Percentiles rank a stretch among this genome's conserved stretches.
Conservation (phyloP, 2,888 invertebrate genomes). For the Urechis unicinctus region DNA sequence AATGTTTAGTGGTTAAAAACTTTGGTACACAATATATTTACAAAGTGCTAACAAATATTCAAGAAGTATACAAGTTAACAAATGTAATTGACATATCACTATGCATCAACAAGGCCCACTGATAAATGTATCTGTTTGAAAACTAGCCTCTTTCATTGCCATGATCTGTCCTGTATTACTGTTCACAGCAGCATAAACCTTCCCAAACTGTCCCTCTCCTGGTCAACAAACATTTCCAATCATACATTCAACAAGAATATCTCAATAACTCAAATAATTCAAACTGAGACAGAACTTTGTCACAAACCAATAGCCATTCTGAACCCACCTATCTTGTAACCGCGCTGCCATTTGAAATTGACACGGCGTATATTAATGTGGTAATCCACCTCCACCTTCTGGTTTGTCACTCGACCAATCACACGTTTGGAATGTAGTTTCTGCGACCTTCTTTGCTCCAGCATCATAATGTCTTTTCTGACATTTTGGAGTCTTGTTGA, state of each 20-base stretch:
- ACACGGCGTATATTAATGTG: constrained; percentile 72
- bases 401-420: constrained; percentile 62
- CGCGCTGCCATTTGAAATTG: constrained; percentile 88
- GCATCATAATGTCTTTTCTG: neutral
- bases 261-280: neutral
- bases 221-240: neutral
- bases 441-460: constrained; percentile 62
- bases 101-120: neutral
- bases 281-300: too few species aligned
- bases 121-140: neutral
- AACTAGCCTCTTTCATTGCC: constrained; percentile 78
- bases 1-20: too few species aligned
- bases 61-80: too few species aligned
- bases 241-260: constrained; percentile 1
- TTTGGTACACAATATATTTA: too few species aligned
- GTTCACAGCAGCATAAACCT: constrained; percentile 92
- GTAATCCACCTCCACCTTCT: constrained; percentile 58
- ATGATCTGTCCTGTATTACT: constrained; percentile 84
- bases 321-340: constrained; percentile 67
- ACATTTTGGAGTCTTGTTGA: neutral
- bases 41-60: too few species aligned
- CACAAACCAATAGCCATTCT: too few species aligned
- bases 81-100: too few species aligned
- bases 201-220: constrained; percentile 88
- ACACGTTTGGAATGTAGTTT: constrained; percentile 56